phyloP scores from a whole-genome alignment of 2,888 invertebrate species.

The Plebejus melissa region DNA sequence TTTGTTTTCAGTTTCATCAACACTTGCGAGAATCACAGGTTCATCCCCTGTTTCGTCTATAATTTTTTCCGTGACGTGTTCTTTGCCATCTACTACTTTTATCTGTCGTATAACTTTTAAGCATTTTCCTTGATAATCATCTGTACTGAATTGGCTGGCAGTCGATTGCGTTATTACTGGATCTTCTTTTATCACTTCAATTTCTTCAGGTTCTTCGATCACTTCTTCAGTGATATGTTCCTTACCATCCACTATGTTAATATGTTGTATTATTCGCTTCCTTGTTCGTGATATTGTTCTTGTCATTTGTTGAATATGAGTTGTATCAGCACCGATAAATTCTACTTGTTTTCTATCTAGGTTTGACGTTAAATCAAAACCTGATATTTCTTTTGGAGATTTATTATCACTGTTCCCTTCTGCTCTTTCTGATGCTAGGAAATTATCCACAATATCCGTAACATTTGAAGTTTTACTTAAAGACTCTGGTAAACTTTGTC shows the following conservation, averaged over 20 bases:
- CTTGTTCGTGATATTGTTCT: slow-evolving; percentile 84
- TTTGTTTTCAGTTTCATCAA: neutral
- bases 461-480: neutral
- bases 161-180: slow-evolving; percentile 54
- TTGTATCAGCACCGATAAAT: slow-evolving; percentile 59
- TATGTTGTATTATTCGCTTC: slow-evolving; percentile 85
- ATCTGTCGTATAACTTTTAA: slow-evolving; percentile 28
- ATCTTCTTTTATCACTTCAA: slow-evolving; percentile 85
- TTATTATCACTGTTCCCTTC: neutral
- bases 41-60: slow-evolving; percentile 88
- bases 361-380: neutral
- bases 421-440: neutral
- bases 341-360: slow-evolving; percentile 34
- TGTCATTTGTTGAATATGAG: slow-evolving; percentile 88
- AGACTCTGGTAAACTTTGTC: neutral
- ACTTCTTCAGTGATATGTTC: slow-evolving; percentile 91
- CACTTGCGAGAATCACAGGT: slow-evolving; percentile 2
- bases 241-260: slow-evolving; percentile 89
- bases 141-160: slow-evolving; percentile 2
- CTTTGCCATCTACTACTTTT: slow-evolving; percentile 83
- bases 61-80: slow-evolving; percentile 88
- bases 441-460: neutral
- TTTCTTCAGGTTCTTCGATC: slow-evolving; percentile 90
- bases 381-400: neutral
- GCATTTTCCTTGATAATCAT: slow-evolving; percentile 4